Evolutionary conservation across 2,888 invertebrate species (phyloP).

Genomic region (Agrilus biguttatus): DNA sequence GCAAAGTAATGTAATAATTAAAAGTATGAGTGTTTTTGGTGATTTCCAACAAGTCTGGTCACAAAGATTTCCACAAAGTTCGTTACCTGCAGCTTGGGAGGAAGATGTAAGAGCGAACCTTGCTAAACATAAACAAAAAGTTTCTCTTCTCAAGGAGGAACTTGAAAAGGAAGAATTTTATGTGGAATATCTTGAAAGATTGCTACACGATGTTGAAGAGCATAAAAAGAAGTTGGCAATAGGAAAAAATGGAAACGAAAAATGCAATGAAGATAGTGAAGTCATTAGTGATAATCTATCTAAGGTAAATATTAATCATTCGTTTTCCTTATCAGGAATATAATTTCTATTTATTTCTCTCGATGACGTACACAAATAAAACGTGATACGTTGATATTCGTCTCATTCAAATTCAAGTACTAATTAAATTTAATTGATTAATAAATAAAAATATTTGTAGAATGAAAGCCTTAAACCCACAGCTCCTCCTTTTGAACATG

Average conservation of each 20-base stretch:
- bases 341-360: not conserved
- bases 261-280: slow-evolving; percentile 11
- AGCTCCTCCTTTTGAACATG: slow-evolving; percentile 15
- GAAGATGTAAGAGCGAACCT: slow-evolving; percentile 84
- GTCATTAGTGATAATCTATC: slow-evolving; percentile 14
- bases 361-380: not conserved
- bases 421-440: no score
- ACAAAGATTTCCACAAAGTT: slow-evolving; percentile 81
- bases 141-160: slow-evolving; percentile 66
- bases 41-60: slow-evolving; percentile 87
- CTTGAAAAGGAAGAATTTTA: slow-evolving; percentile 83
- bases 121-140: slow-evolving; percentile 78
- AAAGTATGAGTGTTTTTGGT: slow-evolving; percentile 67
- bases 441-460: not conserved
- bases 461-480: slow-evolving; percentile 9
- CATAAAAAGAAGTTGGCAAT: slow-evolving; percentile 47
- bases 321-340: not conserved
- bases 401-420: no score
- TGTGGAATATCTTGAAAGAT: slow-evolving; percentile 74
- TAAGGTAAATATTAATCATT: slow-evolving; percentile 14
- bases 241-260: slow-evolving; percentile 16
- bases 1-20: no score
- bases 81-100: slow-evolving; percentile 83
- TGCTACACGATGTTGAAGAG: slow-evolving; percentile 73
- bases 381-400: no score